phyloP scores from a whole-genome alignment of 1,140 invertebrate species.

The Apis florea region DNA sequence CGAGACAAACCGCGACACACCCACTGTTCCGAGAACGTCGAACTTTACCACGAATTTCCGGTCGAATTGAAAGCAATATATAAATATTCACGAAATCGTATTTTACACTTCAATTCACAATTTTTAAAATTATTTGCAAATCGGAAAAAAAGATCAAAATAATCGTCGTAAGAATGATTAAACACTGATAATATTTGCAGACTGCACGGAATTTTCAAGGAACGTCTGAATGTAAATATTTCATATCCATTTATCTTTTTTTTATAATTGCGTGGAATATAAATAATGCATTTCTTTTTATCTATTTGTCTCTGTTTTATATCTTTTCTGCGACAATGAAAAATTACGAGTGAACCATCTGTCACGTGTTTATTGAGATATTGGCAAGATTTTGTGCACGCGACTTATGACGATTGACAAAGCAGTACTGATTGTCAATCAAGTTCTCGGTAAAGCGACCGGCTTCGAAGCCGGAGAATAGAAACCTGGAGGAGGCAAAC shows the following conservation, averaged over 20 bases:
- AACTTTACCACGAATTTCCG: conserved; percentile 47
- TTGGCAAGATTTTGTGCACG: conserved; percentile 7
- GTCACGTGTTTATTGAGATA: conserved; percentile 30
- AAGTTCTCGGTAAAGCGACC: conserved; percentile 55
- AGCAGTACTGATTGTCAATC: conserved; percentile 63
- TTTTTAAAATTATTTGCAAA: neutral
- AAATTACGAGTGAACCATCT: neutral
- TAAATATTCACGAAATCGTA: neutral
- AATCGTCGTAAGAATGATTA: neutral
- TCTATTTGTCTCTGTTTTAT: neutral
- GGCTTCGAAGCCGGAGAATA: conserved; percentile 23
- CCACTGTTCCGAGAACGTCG: conserved; percentile 59
- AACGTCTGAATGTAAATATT: neutral
- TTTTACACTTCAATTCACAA: neutral
- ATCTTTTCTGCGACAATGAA: neutral
- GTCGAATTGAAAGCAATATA: conserved; percentile 2
- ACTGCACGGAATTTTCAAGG: neutral
- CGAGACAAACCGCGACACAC: conserved; percentile 50
- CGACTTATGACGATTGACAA: conserved; percentile 26
- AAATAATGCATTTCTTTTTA: neutral
- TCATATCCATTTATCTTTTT: neutral
- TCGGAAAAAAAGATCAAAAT: too few relatives aligned
- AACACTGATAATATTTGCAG: neutral
- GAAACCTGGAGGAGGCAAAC: conserved; percentile 51
- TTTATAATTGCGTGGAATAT: neutral